phyloP scores from a whole-genome alignment of 2,113 vertebrate genomes.

The Bambusicola thoracicus region DNA sequence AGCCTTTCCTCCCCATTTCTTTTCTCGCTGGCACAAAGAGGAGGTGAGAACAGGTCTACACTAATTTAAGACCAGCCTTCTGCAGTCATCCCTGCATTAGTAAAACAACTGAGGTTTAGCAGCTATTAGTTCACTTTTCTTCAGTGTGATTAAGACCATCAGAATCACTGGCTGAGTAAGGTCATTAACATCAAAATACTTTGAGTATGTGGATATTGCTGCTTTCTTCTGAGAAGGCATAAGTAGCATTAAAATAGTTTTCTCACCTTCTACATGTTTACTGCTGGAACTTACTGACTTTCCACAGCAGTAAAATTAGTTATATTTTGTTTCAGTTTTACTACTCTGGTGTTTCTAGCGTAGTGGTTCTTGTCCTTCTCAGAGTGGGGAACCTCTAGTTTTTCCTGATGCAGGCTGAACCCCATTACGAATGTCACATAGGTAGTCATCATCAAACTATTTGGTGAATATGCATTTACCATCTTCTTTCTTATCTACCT shows the following conservation, averaged over 20 bases:
- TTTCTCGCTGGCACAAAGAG: not conserved
- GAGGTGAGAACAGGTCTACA: not conserved
- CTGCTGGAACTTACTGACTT: not conserved
- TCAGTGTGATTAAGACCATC: not conserved
- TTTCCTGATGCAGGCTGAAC: not conserved
- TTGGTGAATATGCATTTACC: not conserved
- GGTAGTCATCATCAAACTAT: fast-evolving
- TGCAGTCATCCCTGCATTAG: not conserved
- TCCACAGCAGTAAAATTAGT: not conserved
- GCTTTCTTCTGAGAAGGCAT: not conserved
- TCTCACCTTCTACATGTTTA: not conserved
- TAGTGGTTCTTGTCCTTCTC: not conserved
- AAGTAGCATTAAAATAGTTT: not conserved
- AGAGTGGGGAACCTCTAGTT: fast-evolving
- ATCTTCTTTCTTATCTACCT: not conserved
- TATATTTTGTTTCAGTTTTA: not conserved
- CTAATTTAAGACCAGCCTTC: not conserved
- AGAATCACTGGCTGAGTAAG: not conserved
- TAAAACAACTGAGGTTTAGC: not conserved
- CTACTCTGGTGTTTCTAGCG: not conserved
- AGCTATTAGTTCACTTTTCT: not conserved
- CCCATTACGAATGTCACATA: not conserved
- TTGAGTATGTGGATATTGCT: not conserved
- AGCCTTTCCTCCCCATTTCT: not conserved
- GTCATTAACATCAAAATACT: not conserved